phyloP scores from a whole-genome alignment of 1,140 invertebrate genomes.

The Pogonognathellus flavescens region DNA sequence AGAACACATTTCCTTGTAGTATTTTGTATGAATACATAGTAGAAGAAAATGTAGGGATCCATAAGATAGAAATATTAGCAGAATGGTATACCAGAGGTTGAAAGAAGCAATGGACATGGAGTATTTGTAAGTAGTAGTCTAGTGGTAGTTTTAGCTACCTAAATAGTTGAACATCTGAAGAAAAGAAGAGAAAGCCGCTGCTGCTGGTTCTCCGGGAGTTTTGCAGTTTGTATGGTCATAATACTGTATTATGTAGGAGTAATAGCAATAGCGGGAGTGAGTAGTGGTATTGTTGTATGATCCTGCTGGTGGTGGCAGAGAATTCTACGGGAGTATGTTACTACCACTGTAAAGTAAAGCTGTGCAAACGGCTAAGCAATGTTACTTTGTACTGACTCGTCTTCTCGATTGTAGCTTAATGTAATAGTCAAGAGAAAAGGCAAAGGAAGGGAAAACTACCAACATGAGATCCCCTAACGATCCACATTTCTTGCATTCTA shows the following conservation, averaged over 20 bases:
- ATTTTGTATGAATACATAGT: too few species aligned
- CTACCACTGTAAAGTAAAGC: not conserved
- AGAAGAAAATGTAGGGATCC: too few species aligned
- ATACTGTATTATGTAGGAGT: constrained; percentile 8
- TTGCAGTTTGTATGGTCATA: too few species aligned
- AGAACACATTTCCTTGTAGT: too few species aligned
- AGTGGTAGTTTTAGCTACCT: too few species aligned
- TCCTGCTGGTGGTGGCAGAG: not conserved
- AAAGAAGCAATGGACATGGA: too few species aligned
- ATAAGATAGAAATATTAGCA: too few species aligned
- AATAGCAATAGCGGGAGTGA: not conserved
- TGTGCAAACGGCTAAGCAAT: not conserved
- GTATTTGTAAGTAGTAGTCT: too few species aligned
- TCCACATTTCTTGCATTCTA: constrained; percentile 53
- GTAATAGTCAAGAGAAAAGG: constrained; percentile 32
- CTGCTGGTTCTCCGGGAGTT: too few species aligned
- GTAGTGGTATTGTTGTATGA: not conserved
- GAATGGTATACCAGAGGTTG: too few species aligned
- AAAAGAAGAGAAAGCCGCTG: too few species aligned
- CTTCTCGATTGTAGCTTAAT: constrained; percentile 33
- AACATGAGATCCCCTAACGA: constrained; percentile 54
- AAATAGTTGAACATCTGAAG: too few species aligned
- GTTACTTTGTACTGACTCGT: not conserved
- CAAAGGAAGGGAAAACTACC: constrained; percentile 23
- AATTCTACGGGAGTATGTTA: not conserved